Evolutionary conservation across 2,113 vertebrate genomes (phyloP), one percentile per base, ranked within the genome.

Genomic region (Plectropomus leopardus): DNA sequence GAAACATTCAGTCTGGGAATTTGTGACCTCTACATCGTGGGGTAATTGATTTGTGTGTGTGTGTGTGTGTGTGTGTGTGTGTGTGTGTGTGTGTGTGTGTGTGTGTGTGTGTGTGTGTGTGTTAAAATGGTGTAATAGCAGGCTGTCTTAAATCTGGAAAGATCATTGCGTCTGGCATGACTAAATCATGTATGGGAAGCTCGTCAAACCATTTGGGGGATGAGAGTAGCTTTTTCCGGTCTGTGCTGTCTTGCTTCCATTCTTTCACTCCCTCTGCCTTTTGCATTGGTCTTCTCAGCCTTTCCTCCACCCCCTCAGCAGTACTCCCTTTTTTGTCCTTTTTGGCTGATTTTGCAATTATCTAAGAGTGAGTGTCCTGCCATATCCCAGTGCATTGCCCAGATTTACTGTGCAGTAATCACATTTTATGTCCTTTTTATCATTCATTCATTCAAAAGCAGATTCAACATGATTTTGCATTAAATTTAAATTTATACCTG

Each of bases 161-260:
- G 68, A 79, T 88, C 84, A 89, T 90, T 85, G 59, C 40, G 28
- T 85, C 70, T 83, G 86, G 80, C 80, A 59, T 86, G 82, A 72
- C 64, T 59, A 85, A 78, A 69, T 58, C 13, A 13, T 69, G 71
- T 73, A 83, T 84, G 78, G 74, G 81, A 83, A 93, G 78, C 91
- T 93, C 63, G 76, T 93, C 84, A 91, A 92, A 92, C 87, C 83
- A 90, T 88, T 89, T 78, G n/a, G 58, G 5, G 72, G 70, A 55
- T 71, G 69, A 81, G 59, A 82, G 59, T 54, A 72, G 30, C 64
- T 54, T 71, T 74, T 82, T 87, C 65, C 66, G 45, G 55, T 69
- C 51, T 84, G 69, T 64, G 54, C 55, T 79, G 16, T 84, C 36
- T 55, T 76, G 30, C 57, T 53, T 77, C 58, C 44, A 44, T 36